These are phyloP conservation scores for Psylliodes chrysocephalus DNA, from an alignment of 2,888 invertebrate species.

Conservation along the genomic window DNA sequence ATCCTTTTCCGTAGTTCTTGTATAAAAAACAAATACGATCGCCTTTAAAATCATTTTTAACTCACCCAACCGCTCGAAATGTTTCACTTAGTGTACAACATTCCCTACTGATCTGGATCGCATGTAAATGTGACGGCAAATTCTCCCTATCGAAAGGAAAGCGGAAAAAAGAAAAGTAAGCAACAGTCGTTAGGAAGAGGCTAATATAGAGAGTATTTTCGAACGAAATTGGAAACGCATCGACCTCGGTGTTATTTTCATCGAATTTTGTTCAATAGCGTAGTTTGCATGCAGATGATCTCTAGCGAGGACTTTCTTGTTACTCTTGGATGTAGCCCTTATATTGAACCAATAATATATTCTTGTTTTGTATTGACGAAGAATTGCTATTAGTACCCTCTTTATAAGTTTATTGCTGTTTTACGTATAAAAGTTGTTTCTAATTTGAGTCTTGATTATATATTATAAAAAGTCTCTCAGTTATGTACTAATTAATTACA, in stretches of 20 bases:
- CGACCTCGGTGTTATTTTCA: slow-evolving; percentile 46
- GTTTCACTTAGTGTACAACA: slow-evolving; percentile 15
- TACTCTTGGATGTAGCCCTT: slow-evolving; percentile 27
- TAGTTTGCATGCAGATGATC: slow-evolving; percentile 50
- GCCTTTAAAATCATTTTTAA: slow-evolving; percentile 10
- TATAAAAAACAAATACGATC: too few relatives aligned
- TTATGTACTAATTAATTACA: too few relatives aligned
- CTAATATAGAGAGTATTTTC: slow-evolving; percentile 43
- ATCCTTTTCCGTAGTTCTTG: too few relatives aligned
- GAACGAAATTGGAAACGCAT: slow-evolving; percentile 50
- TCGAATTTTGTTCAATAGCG: slow-evolving; percentile 48
- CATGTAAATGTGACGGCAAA: slow-evolving; percentile 27
- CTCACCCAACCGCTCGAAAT: neutral
- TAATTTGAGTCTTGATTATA: too few relatives aligned
- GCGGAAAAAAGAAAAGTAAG: slow-evolving; percentile 43
- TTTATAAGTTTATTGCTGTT: too few relatives aligned
- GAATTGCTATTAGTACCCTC: too few relatives aligned
- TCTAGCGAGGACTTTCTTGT: slow-evolving; percentile 30
- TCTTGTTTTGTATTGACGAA: too few relatives aligned
- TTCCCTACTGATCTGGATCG: slow-evolving; percentile 15
- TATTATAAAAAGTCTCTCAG: too few relatives aligned
- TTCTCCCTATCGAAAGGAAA: slow-evolving; percentile 19
- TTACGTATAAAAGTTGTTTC: too few relatives aligned
- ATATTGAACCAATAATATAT: slow-evolving; percentile 32
- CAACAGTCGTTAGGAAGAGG: slow-evolving; percentile 42